Conservation (phyloP, 2,888 invertebrate species). For the Imbricaverruca yamaguchii region DNA sequence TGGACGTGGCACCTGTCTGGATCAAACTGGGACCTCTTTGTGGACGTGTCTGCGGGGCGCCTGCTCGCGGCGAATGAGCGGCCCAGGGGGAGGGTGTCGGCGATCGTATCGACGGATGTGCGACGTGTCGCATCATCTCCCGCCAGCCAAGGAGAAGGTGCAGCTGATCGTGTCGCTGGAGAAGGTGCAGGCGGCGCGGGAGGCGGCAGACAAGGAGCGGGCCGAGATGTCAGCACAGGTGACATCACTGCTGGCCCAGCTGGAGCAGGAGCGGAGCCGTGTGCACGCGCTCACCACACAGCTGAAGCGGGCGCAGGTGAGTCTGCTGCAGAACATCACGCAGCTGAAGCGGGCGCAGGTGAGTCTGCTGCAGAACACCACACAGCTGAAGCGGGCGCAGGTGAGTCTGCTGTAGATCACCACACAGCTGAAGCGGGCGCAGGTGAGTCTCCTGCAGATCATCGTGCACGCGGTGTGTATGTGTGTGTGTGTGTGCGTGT, state of each 20-base stretch:
- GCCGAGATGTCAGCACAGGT: slow-evolving; percentile 13
- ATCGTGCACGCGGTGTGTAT: too few relatives aligned
- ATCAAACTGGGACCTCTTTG: too few relatives aligned
- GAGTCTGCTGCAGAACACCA: too few relatives aligned
- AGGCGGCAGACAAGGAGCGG: background rate
- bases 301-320: background rate
- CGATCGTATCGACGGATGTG: too few relatives aligned
- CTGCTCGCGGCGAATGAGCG: too few relatives aligned
- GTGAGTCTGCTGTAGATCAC: too few relatives aligned
- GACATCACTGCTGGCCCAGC: background rate
- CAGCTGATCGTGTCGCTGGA: slow-evolving; percentile 9
- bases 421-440: too few relatives aligned
- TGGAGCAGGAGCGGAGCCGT: slow-evolving; percentile 8
- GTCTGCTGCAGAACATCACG: background rate
- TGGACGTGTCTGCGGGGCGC: too few relatives aligned
- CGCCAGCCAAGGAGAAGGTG: slow-evolving; percentile 18
- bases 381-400: background rate
- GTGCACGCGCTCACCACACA: background rate
- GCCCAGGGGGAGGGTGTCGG: too few relatives aligned
- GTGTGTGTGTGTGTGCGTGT: too few relatives aligned
- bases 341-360: too few relatives aligned
- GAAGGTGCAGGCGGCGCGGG: slow-evolving; percentile 14
- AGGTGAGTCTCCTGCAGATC: background rate
- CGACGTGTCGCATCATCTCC: background rate
- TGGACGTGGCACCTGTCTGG: too few relatives aligned